phyloP scores from a whole-genome alignment of 2,888 invertebrate genomes.

The Agriotes lineatus region DNA sequence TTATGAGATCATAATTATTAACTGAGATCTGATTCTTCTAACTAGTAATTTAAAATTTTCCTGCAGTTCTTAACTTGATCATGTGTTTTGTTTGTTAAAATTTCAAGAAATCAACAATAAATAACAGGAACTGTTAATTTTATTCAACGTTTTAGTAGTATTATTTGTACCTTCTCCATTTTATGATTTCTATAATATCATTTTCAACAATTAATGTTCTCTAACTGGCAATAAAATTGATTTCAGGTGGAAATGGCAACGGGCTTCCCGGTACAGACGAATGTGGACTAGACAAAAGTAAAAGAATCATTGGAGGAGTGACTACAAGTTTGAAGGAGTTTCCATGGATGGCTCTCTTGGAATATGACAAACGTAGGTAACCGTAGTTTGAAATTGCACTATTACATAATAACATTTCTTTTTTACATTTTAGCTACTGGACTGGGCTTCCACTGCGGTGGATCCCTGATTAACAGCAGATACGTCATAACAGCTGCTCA shows the following conservation, averaged over 20 bases:
- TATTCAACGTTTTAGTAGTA: no score
- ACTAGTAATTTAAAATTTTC: no score
- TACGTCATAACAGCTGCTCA: conserved; percentile 83
- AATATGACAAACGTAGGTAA: conserved; percentile 68
- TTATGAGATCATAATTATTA: no score
- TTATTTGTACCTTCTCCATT: no score
- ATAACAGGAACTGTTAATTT: no score
- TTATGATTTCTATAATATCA: no score
- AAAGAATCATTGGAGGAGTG: conserved; percentile 75
- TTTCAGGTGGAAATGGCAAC: conserved; percentile 5
- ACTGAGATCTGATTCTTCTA: no score
- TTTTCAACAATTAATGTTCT: no score
- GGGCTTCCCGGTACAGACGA: conserved; percentile 60
- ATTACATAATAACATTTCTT: neutral
- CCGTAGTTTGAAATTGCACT: neutral
- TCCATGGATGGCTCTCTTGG: conserved; percentile 71
- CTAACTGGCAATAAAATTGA: no score
- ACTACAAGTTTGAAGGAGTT: conserved; percentile 74
- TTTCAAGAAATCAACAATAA: no score
- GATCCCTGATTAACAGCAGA: conserved; percentile 74
- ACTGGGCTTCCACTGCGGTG: conserved; percentile 78
- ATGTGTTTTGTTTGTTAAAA: no score
- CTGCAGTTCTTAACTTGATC: no score
- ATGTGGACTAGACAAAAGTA: conserved; percentile 66
- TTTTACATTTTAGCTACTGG: conserved; percentile 66